Evolutionary conservation across 2,888 invertebrate species (phyloP), one percentile per base, ranked within the genome.

Genomic region (Sinotaia quadrata): DNA sequence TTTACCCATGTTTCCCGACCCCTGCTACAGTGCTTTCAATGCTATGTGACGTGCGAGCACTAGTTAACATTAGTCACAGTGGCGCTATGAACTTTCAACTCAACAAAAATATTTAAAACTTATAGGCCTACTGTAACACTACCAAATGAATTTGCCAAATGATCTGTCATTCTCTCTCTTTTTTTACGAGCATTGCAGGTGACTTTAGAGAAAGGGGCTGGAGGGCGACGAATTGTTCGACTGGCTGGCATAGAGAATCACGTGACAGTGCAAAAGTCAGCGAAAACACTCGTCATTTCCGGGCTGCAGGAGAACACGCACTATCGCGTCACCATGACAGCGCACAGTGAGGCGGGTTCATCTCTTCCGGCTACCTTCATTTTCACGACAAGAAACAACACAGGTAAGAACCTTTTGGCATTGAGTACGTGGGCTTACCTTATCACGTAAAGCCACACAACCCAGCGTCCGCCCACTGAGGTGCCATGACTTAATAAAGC

Each of bases 281-380:
- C 56, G 54, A 65, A 65, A 56, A 41, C 54, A n/a, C 12, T 65
- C 18, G 65, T 56, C 41, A 65, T 65, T 10, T 56, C 65, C 33
- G 54, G 56, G 4, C 44, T 65, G 33, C 24, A 37, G 33, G 56
- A 54, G 4, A 7, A 36, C 31, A 65, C 65, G 12, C 44, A 36
- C 41, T 65, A 65, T 56, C 54, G 65, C 2, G 44, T 52, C 56
- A 44, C 52, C 44, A 65, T 65, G 65, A 37, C 52, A 24, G 65
- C 65, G 12, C 56, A 65, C 65, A 65, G 54, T 31, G 36, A 65
- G 31, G 56, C 56, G 31, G 65, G 65, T 1, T 29, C 34, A 41
- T 65, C 65, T 8, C 24, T 41, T 33, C 33, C 52, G 3, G 29
- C 65, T 1, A 65, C 54, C 29, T 65, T 65, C 21, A 51, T 65